A percentile compares a stretch with the other conserved stretches of the same genome.
Conservation (phyloP, 2,113 vertebrate genomes). For the Hypomesus transpacificus region DNA sequence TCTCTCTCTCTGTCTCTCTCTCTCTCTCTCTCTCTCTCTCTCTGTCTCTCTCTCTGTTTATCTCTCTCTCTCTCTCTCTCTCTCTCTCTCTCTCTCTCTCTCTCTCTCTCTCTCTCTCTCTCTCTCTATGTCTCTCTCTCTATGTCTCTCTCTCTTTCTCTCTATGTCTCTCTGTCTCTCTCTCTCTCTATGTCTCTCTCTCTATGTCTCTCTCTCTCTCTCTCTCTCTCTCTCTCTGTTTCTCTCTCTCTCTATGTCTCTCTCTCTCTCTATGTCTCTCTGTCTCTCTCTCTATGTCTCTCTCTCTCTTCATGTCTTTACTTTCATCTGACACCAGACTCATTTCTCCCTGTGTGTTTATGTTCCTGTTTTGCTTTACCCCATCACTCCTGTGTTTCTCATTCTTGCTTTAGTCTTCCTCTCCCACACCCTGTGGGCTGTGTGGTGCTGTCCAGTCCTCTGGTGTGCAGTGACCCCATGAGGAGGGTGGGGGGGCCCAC, state of each 20-base stretch:
- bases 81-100: background rate
- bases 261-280: too few relatives aligned
- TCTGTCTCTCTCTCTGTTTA: background rate
- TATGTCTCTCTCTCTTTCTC: too few relatives aligned
- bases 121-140: too few relatives aligned
- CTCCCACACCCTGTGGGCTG: slow-evolving; percentile 27
- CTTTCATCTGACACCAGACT: too few relatives aligned
- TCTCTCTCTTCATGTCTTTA: background rate
- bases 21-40: background rate
- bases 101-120: too few relatives aligned
- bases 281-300: too few relatives aligned
- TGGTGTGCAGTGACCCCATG: slow-evolving; percentile 44
- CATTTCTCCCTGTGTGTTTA: background rate
- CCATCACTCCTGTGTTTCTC: background rate
- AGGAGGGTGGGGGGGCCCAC: background rate
- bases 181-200: too few relatives aligned
- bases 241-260: too few relatives aligned
- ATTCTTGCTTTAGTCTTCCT: too few relatives aligned
- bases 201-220: too few relatives aligned
- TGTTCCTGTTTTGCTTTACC: background rate
- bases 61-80: background rate
- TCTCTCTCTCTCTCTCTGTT: too few relatives aligned
- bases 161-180: too few relatives aligned
- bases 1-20: background rate
- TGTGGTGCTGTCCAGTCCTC: slow-evolving; percentile 45